Percentiles rank a stretch among this genome's conserved stretches.
phyloP scores from a whole-genome alignment of 2,113 vertebrate species.

The Drymodes brunneopygia region DNA sequence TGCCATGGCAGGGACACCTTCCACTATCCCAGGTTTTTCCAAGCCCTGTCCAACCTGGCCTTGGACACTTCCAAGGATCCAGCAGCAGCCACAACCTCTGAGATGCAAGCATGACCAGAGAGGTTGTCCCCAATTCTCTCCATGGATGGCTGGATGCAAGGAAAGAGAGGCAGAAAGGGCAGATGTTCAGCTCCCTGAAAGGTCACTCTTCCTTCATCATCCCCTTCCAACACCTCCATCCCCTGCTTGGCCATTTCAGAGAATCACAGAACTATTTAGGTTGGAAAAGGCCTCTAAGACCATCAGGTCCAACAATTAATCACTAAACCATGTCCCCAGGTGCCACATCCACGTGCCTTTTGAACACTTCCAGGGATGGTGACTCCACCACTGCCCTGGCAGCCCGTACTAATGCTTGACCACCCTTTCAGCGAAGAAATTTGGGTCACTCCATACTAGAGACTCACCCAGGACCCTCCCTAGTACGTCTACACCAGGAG shows the following conservation, averaged over 20 bases:
- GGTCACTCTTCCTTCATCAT: neutral
- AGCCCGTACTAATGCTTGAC: neutral
- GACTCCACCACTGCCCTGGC: neutral
- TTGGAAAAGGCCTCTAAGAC: neutral
- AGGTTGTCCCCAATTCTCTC: neutral
- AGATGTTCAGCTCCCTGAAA: neutral
- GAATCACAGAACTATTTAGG: neutral
- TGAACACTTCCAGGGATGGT: neutral
- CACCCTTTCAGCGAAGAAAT: neutral
- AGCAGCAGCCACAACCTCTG: neutral
- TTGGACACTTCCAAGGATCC: neutral
- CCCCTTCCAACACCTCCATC: neutral
- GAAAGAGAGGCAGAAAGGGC: neutral
- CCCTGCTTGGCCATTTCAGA: neutral
- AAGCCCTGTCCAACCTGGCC: accelerated
- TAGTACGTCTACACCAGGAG: accelerated
- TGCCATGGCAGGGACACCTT: neutral
- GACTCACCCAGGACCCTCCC: neutral
- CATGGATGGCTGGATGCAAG: neutral
- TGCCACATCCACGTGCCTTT: neutral
- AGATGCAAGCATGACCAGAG: neutral
- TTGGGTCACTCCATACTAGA: neutral
- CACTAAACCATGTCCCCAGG: accelerated
- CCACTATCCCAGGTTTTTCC: neutral
- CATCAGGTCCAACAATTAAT: neutral